Evolutionary conservation across 1,140 invertebrate species (phyloP), one percentile per base, ranked within the genome.

Genomic region (Rhopalosiphum maidis): DNA sequence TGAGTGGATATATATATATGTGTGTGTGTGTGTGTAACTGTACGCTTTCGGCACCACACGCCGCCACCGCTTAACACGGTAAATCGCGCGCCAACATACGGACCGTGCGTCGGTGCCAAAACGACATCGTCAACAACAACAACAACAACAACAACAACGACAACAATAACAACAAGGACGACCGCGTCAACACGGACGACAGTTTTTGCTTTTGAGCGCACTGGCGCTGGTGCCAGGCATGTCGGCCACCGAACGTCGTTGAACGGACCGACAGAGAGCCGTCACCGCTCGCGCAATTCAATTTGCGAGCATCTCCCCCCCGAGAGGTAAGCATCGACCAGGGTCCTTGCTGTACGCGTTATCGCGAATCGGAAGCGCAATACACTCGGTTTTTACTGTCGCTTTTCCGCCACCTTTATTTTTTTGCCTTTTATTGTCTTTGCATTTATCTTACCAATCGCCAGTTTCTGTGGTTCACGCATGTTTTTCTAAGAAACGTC

Each of bases 21-120:
- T 77, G 60, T 77, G 60, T 41, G 82, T 37, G 37, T 25, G 37
- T 41, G 37, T 41, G 83, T 85, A 85, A 43, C 83, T 43, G 37
- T 85, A 77, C 83, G 83, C 37, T 41, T 41, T 85, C 23, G 23
- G 41, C 37, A 85, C 83, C 37, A 41, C 83, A 85, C 83, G 83
- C 77, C 77, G 35, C 37, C 83, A 21, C 35, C n/a, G n/a, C 60
- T 77, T 77, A 77, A 77, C 60, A n/a, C 48, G 22, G 21, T 18
- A 54, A 89, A 54, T 54, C 48, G 48, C 87, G 88, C 51, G 88
- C 88, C n/a, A 77, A 77, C 60, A 89, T 55, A 89, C 51, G 86
- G 86, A 88, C 51, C 30, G 86, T 87, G 37, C 41, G 83, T 85
- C 18, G 18, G 51, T 55, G 88, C 88, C 88, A 89, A 89, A 89